phyloP scores from a whole-genome alignment of 1,140 invertebrate genomes.

The Sitobion miscanthi region DNA sequence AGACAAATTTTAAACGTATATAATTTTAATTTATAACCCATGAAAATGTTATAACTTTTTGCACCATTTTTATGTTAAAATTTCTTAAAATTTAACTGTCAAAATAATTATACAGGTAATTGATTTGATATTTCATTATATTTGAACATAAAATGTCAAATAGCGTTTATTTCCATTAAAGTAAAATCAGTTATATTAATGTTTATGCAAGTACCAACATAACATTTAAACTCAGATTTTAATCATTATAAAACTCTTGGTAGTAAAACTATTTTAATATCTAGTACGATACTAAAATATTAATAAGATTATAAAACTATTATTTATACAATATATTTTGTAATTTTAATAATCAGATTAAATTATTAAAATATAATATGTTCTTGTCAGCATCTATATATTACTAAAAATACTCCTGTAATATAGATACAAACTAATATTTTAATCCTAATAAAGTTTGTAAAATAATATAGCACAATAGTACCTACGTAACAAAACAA shows the following conservation, averaged over 20 bases:
- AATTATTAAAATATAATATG: background rate
- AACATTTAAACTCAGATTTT: background rate
- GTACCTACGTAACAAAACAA: background rate
- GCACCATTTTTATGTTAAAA: background rate
- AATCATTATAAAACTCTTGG: background rate
- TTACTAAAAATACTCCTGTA: background rate
- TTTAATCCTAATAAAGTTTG: background rate
- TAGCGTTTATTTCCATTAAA: background rate
- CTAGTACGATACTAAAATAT: background rate
- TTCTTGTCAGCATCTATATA: background rate
- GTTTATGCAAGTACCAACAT: background rate
- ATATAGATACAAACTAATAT: background rate
- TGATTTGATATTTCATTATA: background rate
- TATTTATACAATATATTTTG: background rate
- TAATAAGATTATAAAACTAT: background rate
- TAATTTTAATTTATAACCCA: background rate
- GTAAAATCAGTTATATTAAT: background rate
- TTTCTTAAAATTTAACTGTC: background rate
- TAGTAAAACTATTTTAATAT: background rate
- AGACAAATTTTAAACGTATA: background rate
- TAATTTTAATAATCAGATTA: conserved; percentile 10
- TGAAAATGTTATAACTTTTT: background rate
- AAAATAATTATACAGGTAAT: background rate
- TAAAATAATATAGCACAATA: background rate
- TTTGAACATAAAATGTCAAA: background rate